Conservation (phyloP, 2,888 invertebrate genomes). For the Leptura quadrifasciata region DNA sequence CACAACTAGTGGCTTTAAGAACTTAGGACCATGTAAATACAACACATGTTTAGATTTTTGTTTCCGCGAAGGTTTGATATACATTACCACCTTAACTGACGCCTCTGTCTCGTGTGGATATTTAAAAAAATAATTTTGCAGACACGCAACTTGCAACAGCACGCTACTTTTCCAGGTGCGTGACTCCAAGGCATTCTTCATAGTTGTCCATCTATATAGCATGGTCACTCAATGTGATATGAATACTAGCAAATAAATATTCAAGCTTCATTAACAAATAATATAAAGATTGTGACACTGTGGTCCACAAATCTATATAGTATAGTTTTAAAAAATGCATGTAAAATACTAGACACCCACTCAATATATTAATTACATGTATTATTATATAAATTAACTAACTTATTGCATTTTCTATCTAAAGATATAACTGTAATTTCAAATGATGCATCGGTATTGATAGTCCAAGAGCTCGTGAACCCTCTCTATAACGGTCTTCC, state of each 20-base stretch:
- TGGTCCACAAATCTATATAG: neutral
- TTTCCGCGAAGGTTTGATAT: neutral
- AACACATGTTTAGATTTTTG: too few species aligned
- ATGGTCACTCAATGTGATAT: constrained; percentile 48
- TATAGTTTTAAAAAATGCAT: too few species aligned
- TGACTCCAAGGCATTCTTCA: constrained; percentile 54
- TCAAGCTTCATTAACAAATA: constrained; percentile 1
- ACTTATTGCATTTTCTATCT: too few species aligned
- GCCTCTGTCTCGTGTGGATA: constrained; percentile 31
- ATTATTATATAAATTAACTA: too few species aligned
- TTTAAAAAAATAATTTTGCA: constrained; percentile 51
- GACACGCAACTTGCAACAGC: constrained; percentile 49
- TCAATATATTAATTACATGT: too few species aligned
- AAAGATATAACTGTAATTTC: too few species aligned
- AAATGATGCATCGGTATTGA: too few species aligned
- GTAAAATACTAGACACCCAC: too few species aligned
- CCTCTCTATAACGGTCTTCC: too few species aligned
- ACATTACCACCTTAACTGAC: neutral
- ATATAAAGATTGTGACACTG: neutral
- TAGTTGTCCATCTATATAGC: constrained; percentile 47
- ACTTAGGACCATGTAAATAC: too few species aligned
- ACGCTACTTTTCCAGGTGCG: constrained; percentile 55
- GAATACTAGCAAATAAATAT: constrained; percentile 16
- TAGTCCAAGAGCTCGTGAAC: too few species aligned
- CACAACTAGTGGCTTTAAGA: too few species aligned